These are phyloP conservation scores for Prionace glauca DNA, from an alignment of 2,797 vertebrate species.

Conservation along the genomic window DNA sequence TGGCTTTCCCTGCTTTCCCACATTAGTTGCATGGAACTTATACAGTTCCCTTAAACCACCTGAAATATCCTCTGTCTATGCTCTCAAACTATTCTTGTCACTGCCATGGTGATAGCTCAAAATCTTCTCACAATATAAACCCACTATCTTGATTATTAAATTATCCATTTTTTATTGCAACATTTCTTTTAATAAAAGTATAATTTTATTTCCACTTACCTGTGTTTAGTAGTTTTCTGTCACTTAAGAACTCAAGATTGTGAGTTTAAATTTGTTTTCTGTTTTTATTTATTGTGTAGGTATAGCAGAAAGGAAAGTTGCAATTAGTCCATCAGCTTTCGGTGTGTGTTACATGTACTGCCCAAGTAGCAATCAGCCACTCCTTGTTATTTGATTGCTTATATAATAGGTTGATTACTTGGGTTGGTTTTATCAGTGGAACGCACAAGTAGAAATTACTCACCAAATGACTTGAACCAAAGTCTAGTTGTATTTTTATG, in stretches of 20 bases:
- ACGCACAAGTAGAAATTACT: too few species aligned
- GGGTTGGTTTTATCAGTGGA: neutral
- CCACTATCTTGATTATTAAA: neutral
- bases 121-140: neutral
- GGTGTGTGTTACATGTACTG: neutral
- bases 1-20: neutral
- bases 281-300: neutral
- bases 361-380: neutral
- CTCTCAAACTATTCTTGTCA: neutral
- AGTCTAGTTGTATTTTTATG: neutral
- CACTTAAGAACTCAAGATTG: neutral
- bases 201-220: conserved; percentile 23
- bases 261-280: neutral
- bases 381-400: conserved; percentile 22
- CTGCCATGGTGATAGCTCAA: neutral
- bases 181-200: neutral
- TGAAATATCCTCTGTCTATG: neutral
- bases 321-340: neutral
- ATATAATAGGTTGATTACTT: neutral
- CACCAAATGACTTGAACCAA: neutral
- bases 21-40: neutral
- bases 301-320: neutral
- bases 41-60: neutral
- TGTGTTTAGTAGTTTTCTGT: neutral
- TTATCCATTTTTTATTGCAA: neutral